Conservation (phyloP, 2,888 invertebrate species). For the Pammene aurita region DNA sequence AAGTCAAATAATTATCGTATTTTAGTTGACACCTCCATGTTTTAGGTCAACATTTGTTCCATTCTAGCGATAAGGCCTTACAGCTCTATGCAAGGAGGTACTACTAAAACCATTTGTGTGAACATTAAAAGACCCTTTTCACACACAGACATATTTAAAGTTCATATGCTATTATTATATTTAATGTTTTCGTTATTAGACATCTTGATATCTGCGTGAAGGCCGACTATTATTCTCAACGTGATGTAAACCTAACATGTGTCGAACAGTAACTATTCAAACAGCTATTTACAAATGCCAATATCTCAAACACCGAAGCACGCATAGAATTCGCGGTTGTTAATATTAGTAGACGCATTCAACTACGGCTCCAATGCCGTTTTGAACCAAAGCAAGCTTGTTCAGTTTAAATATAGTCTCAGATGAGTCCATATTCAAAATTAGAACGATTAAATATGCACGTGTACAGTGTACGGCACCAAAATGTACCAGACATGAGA, state of each 20-base stretch:
- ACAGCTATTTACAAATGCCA: constrained; percentile 37
- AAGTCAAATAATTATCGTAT: too few species aligned
- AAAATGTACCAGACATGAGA: background rate
- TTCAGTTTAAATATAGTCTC: constrained; percentile 27
- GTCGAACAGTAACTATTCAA: constrained; percentile 28
- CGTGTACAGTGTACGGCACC: background rate
- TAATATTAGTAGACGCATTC: constrained; percentile 36
- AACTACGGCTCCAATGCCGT: constrained; percentile 29
- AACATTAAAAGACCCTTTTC: background rate
- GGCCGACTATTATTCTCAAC: constrained; percentile 8
- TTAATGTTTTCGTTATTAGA: constrained; percentile 1
- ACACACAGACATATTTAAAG: background rate
- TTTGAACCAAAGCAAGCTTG: constrained; percentile 8
- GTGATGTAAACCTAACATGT: constrained; percentile 16
- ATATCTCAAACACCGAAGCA: constrained; percentile 29
- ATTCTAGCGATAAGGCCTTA: too few species aligned
- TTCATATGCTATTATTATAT: background rate
- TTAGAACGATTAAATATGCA: constrained; percentile 5
- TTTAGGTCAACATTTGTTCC: too few species aligned
- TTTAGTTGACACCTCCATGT: too few species aligned
- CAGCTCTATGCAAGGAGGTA: too few species aligned
- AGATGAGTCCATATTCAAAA: constrained; percentile 28
- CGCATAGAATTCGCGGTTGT: constrained; percentile 24
- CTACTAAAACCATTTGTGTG: too few species aligned
- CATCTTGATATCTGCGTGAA: background rate